Conservation (phyloP, 2,888 invertebrate genomes). For the Spatulosminthurus flaviceps region DNA sequence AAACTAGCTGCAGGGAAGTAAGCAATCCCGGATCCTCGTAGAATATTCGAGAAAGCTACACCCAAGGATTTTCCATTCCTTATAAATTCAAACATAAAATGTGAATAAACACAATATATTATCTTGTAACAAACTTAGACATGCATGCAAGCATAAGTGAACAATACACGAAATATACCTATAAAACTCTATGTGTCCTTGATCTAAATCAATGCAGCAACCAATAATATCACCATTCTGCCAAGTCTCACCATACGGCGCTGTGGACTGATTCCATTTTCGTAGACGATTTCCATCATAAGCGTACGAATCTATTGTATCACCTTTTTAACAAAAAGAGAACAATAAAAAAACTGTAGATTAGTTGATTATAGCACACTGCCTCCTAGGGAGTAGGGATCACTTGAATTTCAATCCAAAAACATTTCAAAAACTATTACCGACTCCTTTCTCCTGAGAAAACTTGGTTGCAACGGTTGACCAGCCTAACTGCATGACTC, state of each 20-base stretch:
- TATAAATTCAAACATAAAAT: too few relatives aligned
- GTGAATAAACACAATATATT: neutral
- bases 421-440: constrained; percentile 64
- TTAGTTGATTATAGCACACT: too few relatives aligned
- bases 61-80: constrained; percentile 82
- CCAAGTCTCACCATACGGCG: constrained; percentile 81
- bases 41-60: constrained; percentile 76
- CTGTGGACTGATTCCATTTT: constrained; percentile 78
- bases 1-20: constrained; percentile 85
- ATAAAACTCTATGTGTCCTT: constrained; percentile 73
- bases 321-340: too few relatives aligned
- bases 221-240: constrained; percentile 82
- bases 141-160: too few relatives aligned
- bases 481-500: constrained; percentile 90
- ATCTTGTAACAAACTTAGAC: neutral
- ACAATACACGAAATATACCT: constrained; percentile 20
- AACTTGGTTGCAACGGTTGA: constrained; percentile 79
- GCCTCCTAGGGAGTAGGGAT: too few relatives aligned
- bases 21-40: constrained; percentile 77
- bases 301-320: constrained; percentile 80
- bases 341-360: too few relatives aligned
- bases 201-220: constrained; percentile 78
- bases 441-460: constrained; percentile 79
- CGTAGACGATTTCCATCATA: constrained; percentile 78
- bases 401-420: neutral